These are phyloP conservation scores for Hypotaenidia okinawae DNA, from an alignment of 2,797 vertebrate species.

Conservation along the genomic window DNA sequence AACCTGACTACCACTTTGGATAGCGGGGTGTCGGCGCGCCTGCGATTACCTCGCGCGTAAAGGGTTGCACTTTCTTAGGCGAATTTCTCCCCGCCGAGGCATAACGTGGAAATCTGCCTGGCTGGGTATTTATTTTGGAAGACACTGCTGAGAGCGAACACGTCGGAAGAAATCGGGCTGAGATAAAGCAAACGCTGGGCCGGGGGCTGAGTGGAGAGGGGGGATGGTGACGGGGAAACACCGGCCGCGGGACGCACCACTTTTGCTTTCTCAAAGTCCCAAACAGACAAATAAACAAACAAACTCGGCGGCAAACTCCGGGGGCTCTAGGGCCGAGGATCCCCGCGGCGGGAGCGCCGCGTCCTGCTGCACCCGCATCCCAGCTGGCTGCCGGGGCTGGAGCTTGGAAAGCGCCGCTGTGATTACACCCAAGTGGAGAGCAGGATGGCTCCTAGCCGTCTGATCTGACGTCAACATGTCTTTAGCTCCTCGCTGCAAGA, in stretches of 20 bases:
- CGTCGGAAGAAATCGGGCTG: neutral
- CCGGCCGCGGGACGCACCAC: neutral
- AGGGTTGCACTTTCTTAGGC: slow-evolving; percentile 15
- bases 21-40: neutral
- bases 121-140: slow-evolving; percentile 15
- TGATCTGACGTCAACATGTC: slow-evolving; percentile 88
- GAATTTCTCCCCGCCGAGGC: slow-evolving; percentile 28
- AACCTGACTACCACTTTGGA: neutral
- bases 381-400: slow-evolving; percentile 68
- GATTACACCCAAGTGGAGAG: slow-evolving; percentile 81
- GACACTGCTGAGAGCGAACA: neutral
- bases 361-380: slow-evolving; percentile 33
- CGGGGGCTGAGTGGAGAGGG: neutral
- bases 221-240: neutral
- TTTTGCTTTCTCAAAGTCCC: neutral
- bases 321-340: neutral
- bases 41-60: neutral
- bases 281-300: neutral
- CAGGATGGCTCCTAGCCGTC: slow-evolving; percentile 85
- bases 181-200: neutral
- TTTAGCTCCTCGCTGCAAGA: slow-evolving; percentile 78
- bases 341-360: neutral
- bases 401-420: slow-evolving; percentile 69
- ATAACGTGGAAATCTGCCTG: slow-evolving; percentile 15
- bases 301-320: neutral